These are phyloP conservation scores for Terebella lapidaria DNA, from an alignment of 2,888 invertebrate genomes.

Conservation along the genomic window DNA sequence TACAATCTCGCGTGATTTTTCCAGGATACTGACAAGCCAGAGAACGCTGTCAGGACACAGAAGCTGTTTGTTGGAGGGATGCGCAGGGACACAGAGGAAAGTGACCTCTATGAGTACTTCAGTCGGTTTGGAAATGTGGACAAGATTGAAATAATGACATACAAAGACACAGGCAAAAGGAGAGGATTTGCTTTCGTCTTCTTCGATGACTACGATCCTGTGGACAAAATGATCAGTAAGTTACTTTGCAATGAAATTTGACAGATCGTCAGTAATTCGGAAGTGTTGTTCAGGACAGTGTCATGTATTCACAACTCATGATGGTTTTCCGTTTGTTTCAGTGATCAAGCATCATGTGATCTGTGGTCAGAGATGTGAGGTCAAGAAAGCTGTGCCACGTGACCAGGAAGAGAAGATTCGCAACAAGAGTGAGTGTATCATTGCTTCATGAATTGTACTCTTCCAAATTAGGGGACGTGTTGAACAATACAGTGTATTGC, in stretches of 20 bases:
- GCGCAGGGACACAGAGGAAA: slow-evolving; percentile 87
- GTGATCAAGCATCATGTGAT: slow-evolving; percentile 64
- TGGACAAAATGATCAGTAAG: slow-evolving; percentile 92
- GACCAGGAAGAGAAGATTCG: not conserved
- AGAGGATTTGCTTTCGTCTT: slow-evolving; percentile 95
- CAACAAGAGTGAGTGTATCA: not conserved
- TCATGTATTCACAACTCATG: not conserved
- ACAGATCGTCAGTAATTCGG: slow-evolving; percentile 38
- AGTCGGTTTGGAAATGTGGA: slow-evolving; percentile 71
- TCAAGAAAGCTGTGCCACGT: slow-evolving; percentile 81
- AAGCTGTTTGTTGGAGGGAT: slow-evolving; percentile 92
- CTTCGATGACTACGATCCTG: slow-evolving; percentile 94
- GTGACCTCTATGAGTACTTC: slow-evolving; percentile 63
- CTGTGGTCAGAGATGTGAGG: slow-evolving; percentile 79
- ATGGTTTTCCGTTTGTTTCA: slow-evolving; percentile 7
- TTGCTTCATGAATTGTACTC: too few species aligned
- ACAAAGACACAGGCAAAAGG: slow-evolving; percentile 88
- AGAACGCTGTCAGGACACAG: slow-evolving; percentile 72
- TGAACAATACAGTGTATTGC: too few species aligned
- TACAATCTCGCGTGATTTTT: too few species aligned
- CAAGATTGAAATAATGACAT: slow-evolving; percentile 79
- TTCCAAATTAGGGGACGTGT: not conserved
- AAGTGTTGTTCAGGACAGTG: not conserved
- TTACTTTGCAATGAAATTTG: too few species aligned
- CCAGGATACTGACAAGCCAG: not conserved